These are phyloP conservation scores for Malthinus flaveolus DNA, from an alignment of 2,888 invertebrate species.

Conservation along the genomic window DNA sequence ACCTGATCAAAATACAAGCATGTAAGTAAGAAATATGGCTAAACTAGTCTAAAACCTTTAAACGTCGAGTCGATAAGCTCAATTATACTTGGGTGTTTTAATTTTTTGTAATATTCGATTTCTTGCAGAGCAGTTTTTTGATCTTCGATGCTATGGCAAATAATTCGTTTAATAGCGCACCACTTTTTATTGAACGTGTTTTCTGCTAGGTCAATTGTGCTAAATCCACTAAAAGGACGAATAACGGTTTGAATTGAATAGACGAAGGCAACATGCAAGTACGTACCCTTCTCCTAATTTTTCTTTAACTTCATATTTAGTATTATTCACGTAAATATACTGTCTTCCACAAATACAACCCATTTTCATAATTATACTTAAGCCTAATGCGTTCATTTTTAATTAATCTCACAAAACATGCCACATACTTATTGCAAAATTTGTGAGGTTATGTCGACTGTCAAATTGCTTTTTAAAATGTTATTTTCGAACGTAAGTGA, in stretches of 20 bases:
- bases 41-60: conserved; percentile 52
- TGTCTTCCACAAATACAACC: conserved; percentile 79
- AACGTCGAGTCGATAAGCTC: conserved; percentile 70
- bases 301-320: conserved; percentile 69
- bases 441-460: conserved; percentile 12
- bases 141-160: conserved; percentile 79
- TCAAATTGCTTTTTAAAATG: background rate
- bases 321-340: conserved; percentile 69
- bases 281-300: conserved; percentile 76
- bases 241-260: background rate
- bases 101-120: conserved; percentile 70
- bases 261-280: conserved; percentile 53
- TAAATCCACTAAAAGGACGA: conserved; percentile 70
- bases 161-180: conserved; percentile 78
- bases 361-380: conserved; percentile 70
- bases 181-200: conserved; percentile 65
- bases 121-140: conserved; percentile 72
- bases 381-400: conserved; percentile 69
- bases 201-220: conserved; percentile 76
- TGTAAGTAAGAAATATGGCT: background rate
- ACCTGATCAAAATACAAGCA: conserved; percentile 35
- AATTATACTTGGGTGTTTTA: conserved; percentile 75
- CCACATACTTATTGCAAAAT: background rate
- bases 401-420: background rate
- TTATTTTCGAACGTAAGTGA: background rate